Conservation (phyloP, 1,140 invertebrate genomes). For the Drosophila yakuba region DNA sequence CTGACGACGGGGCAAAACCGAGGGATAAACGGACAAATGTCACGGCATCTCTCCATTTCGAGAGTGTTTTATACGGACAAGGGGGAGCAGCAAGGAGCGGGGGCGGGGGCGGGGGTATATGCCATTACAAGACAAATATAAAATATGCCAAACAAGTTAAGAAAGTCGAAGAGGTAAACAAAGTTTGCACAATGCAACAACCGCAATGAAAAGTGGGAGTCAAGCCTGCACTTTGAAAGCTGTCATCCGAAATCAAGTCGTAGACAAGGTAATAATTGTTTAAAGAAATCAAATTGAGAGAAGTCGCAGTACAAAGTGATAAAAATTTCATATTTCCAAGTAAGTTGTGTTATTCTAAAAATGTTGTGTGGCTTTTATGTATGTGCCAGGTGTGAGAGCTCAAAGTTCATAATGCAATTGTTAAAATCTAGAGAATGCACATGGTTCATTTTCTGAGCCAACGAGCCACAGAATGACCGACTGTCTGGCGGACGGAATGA, state of each 20-base stretch:
- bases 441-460: constrained; percentile 18
- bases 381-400: no score
- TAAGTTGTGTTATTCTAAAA: not conserved
- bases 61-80: constrained; percentile 26
- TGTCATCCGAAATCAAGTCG: constrained; percentile 1
- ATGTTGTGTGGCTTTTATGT: no score
- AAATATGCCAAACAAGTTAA: constrained; percentile 42
- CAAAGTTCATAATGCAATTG: not conserved
- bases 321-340: not conserved
- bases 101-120: not conserved
- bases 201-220: not conserved
- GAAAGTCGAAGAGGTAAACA: constrained; percentile 22
- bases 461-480: constrained; percentile 16
- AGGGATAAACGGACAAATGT: constrained; percentile 54
- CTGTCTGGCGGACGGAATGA: constrained; percentile 18
- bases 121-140: constrained; percentile 6
- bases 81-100: no score
- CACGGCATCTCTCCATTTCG: constrained; percentile 45
- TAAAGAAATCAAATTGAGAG: not conserved
- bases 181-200: not conserved
- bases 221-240: not conserved
- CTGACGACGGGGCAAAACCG: constrained; percentile 31
- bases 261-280: constrained; percentile 7
- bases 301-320: not conserved
- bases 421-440: constrained; percentile 1